Conservation (phyloP, 2,888 invertebrate genomes). For the Trachelus iudaicus region DNA sequence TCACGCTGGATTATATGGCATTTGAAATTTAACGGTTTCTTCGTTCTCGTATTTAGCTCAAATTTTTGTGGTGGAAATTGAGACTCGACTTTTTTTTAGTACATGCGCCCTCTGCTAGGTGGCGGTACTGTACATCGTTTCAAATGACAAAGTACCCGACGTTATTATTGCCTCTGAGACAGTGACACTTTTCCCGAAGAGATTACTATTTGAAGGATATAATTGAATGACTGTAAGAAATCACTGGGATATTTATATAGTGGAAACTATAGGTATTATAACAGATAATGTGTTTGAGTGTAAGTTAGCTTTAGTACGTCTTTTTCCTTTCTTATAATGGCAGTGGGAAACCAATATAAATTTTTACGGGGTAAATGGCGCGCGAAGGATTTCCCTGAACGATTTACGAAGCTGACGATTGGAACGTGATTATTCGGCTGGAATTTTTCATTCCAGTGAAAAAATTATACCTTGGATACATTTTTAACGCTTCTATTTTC, state of each 20-base stretch:
- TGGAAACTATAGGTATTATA: not conserved
- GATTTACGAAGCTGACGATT: not conserved
- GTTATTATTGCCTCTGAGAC: not conserved
- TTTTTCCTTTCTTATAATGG: not conserved
- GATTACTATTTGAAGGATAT: not conserved
- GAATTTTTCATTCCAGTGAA: not conserved
- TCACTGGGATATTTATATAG: not conserved
- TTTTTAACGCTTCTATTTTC: not conserved
- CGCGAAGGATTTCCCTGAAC: not conserved
- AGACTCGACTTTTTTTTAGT: not conserved
- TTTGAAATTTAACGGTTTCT: not conserved
- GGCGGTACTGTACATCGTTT: not conserved
- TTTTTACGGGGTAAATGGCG: not conserved
- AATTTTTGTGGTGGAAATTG: not conserved
- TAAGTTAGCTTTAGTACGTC: not conserved
- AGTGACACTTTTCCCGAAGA: not conserved
- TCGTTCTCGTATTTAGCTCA: not conserved
- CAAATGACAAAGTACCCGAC: not conserved
- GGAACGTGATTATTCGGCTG: not conserved
- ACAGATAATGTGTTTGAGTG: not conserved
- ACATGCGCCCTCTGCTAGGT: not conserved
- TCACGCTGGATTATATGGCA: not conserved
- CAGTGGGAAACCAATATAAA: not conserved
- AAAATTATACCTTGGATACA: not conserved
- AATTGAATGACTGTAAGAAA: not conserved